Evolutionary conservation across 2,797 vertebrate species (phyloP).

Genomic region (Darevskia mixta): DNA sequence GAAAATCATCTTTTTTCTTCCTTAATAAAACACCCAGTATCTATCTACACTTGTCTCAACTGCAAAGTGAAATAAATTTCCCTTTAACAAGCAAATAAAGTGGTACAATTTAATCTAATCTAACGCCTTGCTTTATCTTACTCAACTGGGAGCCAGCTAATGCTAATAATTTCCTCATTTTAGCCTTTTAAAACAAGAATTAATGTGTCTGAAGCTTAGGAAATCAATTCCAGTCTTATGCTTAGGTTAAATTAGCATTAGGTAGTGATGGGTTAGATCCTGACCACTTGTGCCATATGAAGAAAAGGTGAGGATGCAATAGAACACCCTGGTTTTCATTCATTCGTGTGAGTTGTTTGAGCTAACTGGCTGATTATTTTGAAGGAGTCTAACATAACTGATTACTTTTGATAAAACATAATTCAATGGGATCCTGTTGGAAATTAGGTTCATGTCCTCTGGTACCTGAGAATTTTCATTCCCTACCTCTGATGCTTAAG

Average conservation of each 20-base stretch:
- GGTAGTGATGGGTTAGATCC: neutral
- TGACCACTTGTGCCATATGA: neutral
- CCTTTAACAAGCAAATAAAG: conserved; percentile 30
- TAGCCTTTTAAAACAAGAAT: conserved; percentile 27
- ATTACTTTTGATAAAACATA: rapidly evolving
- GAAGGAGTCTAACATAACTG: conserved; percentile 32
- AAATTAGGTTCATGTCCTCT: neutral
- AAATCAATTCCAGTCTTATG: conserved; percentile 34
- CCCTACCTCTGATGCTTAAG: too few relatives aligned
- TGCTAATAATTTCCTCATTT: conserved; percentile 42
- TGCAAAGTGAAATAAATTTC: conserved; percentile 43
- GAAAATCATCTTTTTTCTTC: conserved; percentile 23
- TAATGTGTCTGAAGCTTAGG: conserved; percentile 36
- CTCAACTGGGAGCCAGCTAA: conserved; percentile 20
- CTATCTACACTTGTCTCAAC: neutral
- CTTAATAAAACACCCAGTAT: conserved; percentile 32
- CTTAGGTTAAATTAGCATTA: conserved; percentile 41
- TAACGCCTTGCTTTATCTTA: conserved; percentile 35
- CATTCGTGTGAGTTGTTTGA: conserved; percentile 15
- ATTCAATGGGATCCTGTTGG: neutral
- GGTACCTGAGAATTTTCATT: neutral
- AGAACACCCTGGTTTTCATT: neutral
- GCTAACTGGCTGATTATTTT: neutral
- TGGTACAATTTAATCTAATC: conserved; percentile 45
- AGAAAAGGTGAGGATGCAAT: neutral